Evolutionary conservation across 2,113 vertebrate genomes (phyloP), one percentile per base, ranked within the genome.

Genomic region (Telmatochromis sp.): DNA sequence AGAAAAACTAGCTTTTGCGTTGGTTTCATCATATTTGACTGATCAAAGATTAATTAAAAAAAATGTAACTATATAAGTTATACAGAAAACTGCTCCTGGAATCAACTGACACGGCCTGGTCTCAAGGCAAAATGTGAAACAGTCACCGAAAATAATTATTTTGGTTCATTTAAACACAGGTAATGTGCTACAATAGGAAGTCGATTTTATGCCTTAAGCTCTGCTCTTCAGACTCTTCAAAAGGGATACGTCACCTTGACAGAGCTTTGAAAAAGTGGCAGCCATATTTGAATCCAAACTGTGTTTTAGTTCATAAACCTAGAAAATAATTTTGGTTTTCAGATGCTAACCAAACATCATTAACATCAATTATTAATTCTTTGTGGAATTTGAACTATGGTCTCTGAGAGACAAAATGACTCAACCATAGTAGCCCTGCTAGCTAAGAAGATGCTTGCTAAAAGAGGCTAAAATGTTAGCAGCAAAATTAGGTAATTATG

Each of bases 401-500:
- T 47, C 14, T 47, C 9, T 19, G 68, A 47, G 23, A 28, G 42
- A 47, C 42, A 28, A 75, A 75, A 19, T 75, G 23, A 19, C 23
- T 75, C 42, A 28, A 75, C 40, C 42, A 28, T 11, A 28, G 9
- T 75, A 75, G 23, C 42, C 14, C 40, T 75, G 42, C 42, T 47
- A 75, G 42, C 42, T 17, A 17, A 28, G 42, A 50, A 75, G 14
- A 3, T 47, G 42, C 42, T 75, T 19, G 4, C 68, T 47, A 75
- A 75, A 75, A 47, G 14, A 75, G 68, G 40, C 71, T 47, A 75
- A 75, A 50, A 75, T 75, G 14, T 28, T 50, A 47, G 23, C 42
- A 19, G 23, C 15, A 50, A 19, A 28, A 12, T 28, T 31, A 28
- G 0, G 0, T 47, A 47, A 17, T 28, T 31, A 8, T 68, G 7